Conservation (phyloP, 2,113 vertebrate genomes). For the Python bivittatus region DNA sequence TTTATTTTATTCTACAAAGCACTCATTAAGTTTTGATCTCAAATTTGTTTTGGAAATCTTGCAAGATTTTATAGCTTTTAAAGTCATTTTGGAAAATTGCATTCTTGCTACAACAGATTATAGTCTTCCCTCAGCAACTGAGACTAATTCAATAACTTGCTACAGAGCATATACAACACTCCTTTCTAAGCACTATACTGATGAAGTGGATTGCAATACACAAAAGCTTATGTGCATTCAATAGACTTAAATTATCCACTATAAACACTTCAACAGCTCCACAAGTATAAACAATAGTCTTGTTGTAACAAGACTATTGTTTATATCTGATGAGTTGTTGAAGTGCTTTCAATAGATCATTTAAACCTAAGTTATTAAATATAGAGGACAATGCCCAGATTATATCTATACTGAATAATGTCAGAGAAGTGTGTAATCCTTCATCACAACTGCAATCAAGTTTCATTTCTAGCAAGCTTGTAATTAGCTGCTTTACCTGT, state of each 20-base stretch:
- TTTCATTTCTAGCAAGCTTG: background rate
- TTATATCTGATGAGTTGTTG: background rate
- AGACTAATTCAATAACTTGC: background rate
- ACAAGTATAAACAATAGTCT: background rate
- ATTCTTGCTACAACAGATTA: background rate
- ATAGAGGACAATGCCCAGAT: background rate
- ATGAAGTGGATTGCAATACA: background rate
- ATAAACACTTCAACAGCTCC: background rate
- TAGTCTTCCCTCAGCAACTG: background rate
- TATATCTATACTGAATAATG: background rate
- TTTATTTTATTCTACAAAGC: constrained; percentile 60
- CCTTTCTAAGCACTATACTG: background rate
- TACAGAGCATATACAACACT: background rate
- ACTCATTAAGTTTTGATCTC: background rate
- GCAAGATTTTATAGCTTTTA: background rate
- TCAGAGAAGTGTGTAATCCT: background rate
- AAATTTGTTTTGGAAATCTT: background rate
- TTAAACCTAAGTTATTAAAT: background rate
- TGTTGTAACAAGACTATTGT: background rate
- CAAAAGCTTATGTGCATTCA: background rate
- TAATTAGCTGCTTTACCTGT: background rate
- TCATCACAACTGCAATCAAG: background rate
- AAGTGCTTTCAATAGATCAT: background rate
- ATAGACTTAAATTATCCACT: background rate
- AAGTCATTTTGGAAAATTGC: background rate